Base-by-base conservation (phyloP, 2,888 invertebrate species). In the Ichneumoninae sp. region DNA sequence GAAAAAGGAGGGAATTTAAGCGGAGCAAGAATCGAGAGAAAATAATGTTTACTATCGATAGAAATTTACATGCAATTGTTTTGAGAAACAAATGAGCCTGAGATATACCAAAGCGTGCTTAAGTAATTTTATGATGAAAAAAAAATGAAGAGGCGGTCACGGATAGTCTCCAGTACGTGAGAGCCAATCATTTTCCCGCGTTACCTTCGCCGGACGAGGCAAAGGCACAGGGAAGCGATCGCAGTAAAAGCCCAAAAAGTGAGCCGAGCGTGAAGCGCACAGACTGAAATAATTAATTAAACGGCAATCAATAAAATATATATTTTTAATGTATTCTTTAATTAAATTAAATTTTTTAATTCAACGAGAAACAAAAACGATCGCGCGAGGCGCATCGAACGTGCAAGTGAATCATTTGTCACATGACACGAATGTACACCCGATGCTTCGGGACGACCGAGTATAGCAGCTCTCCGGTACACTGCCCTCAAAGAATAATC, bases 391-490 rank as follows among this genome's bases (percentile, higher is more conserved):
- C 26, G 50, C 62, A 72, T 16, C 54, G 79, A 80, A 82, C 52
- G 75, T 82, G 82, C 82, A 82, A 82, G 79, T 85, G 82, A 82
- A 85, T 82, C 75, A 85, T 85, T 82, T 80, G 84, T 82, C 84
- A 85, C 82, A 82, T 82, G 82, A 85, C 75, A 52, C 70, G 79
- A 79, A 40, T 60, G 75, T 74, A 86, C 54, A 69, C 52, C 57
- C 76, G 62, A 80, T 76, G 82, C 82, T 72, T 10, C 66, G 62
- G 57, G 22, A 83, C 70, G 68, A 78, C 50, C 75, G 65, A 78
- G 70, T 69, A 26, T 65, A 71, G 71, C 50, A n/a, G 75, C 66
- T 82, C 60, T 57, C 50, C 72, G 74, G 80, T 85, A 85, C 80
- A 85, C 68, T 76, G 44, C 77, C 13, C 6, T 40, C 50, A 30